Evolutionary conservation across 2,888 invertebrate species (phyloP), one percentile per base, ranked within the genome.

Genomic region (Synanthedon myopaeformis): DNA sequence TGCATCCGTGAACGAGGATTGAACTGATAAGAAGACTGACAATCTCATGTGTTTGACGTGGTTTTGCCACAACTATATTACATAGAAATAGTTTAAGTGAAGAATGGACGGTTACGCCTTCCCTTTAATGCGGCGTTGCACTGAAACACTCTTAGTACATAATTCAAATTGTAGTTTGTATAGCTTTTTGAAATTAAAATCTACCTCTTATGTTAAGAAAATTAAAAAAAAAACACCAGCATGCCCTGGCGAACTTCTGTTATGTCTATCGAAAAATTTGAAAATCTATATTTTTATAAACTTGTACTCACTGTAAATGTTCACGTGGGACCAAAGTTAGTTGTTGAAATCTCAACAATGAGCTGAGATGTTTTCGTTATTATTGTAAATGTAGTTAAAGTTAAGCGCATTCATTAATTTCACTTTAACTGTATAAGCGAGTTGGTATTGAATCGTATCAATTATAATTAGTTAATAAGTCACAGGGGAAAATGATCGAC

Each of bases 1-100:
- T 82, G 83, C 77, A 73, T 71, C 79, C 82, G 83, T 82, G 76
- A 78, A 76, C 65, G 69, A 78, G 84, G 79, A 86, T 86, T 86
- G 86, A 86, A 86, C 86, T 86, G 86, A 86, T 77, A 80, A 69
- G 72, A 87, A 87, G 86, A 87, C 86, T 87, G 86, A 87, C 76
- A 76, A 72, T 74, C 71, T 51, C 76, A 78, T 76, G 85, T 83
- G 82, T 83, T 76, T 77, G 72, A 75, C 72, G 72, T 81, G 82
- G 75, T 74, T 78, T 74, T 74, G 73, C 12, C 19, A 13, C 72
- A 64, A 74, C 75, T 74, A 17, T 49, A 49, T 72, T 23, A 65
- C 65, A 65, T 59, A 74, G 72, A 77, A 75, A 71, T 78, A 74
- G 68, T 67, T 64, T 77, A 74, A 74, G 76, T 66, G 70, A 73